Evolutionary conservation across 2,888 invertebrate genomes (phyloP), one percentile per base, ranked within the genome.

Genomic region (Gnatocerus cornutus): DNA sequence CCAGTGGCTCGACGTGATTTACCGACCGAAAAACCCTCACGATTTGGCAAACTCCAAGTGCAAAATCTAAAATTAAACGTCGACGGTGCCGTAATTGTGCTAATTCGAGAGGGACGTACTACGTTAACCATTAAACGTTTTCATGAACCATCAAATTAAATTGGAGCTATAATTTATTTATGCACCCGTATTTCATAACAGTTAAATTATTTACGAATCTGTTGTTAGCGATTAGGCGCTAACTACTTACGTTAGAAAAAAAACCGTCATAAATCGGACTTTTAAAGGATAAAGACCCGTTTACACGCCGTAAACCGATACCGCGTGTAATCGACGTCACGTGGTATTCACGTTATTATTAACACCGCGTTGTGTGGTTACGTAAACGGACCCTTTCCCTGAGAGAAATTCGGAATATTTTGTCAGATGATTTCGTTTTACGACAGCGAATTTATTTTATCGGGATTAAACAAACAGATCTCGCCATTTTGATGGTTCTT

Each of bases 1-100:
- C 77, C 77, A 77, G 74, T 76, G 79, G 73, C 33, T 33, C 50
- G 61, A 29, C 13, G 21, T 46, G 61, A 61, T 61, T 61, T 61
- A 46, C 59, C 61, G 73, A 59, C 69, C 77, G 56, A 77, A 77
- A 76, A 75, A 30, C 41, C 58, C 52, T 48, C 48, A 13, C 29
- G 52, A 30, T 45, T 73, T 71, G 55, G 33, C 37, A 33, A 29
- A 39, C 41, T 45, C 45, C 43, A 16, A 58, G 48, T 59, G 59
- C 59, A 59, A 12, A 9, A 30, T 43, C 45, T 29, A 29, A 58
- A 58, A 58, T 43, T 58, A 29, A 45, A 45, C 58, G 37, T 21
- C 55, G 55, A 33, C 30, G 16, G 14, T 48, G 14, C 30, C 27
- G 46, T 29, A 30, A 50, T 50, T 50, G 50, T 50, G 55, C 55